Evolutionary conservation across 2,797 vertebrate genomes (phyloP), one percentile per base, ranked within the genome.

Genomic region (Triplophysa yarkandensis): DNA sequence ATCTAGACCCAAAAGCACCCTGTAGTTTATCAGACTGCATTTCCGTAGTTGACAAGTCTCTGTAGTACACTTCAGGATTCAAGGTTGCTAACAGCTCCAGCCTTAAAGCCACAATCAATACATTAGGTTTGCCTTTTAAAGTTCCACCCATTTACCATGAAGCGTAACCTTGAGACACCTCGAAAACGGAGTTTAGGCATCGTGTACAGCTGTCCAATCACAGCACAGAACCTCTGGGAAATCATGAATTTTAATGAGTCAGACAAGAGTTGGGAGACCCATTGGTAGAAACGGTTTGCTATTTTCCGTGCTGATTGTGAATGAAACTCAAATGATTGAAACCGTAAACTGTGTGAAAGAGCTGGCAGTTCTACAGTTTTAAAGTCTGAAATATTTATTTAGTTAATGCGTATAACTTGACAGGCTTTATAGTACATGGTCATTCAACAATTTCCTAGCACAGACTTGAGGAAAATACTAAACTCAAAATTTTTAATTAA

Each of bases 101-200:
- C 78, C 85, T 81, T 48, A 67, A 78, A 86, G 85, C 80, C 58
- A 63, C 63, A 86, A 91, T 90, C 87, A 85, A 90, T 91, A 87
- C 77, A 75, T 75, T 75, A 75, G 79, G 68, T 71, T 77, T 64
- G 52, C 60, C 76, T 82, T 83, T 86, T 83, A 85, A 77, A 86
- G 82, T 69, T 68, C 62, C 54, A 63, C 69, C 71, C 50, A 71
- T 70, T 74, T 83, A 80, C 77, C 80, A 80, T 66, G 64, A 75
- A 78, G 78, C 72, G 79, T 82, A 84, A 86, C 85, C 89, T 89
- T 86, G 84, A 85, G 83, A 83, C 39, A 34, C 76, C 77, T 78
- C 66, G 76, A 74, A 83, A 75, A 77, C 66, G 34, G 19, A 64
- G 17, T 54, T 28, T 63, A 39, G 32, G 23, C 46, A 39, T 50